phyloP scores from a whole-genome alignment of 2,113 vertebrate species.

The Hippocampus mohnikei region DNA sequence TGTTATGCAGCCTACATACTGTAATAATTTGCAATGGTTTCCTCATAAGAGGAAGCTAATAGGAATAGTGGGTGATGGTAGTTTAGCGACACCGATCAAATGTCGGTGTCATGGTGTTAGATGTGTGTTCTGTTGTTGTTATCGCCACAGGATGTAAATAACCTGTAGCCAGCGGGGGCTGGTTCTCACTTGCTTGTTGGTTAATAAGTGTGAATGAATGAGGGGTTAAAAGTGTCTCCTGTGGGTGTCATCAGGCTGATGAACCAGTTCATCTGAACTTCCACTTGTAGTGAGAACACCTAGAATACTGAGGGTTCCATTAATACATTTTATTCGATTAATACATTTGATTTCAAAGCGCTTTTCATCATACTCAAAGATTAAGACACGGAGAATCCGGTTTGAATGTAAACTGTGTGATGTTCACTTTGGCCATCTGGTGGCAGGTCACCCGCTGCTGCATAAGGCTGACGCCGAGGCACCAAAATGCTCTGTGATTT shows the following conservation, averaged over 20 bases:
- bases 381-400: neutral
- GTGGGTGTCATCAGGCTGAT: conserved; percentile 30
- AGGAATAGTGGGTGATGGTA: conserved; percentile 16
- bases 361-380: too few relatives aligned
- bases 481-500: conserved; percentile 15
- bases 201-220: conserved; percentile 56
- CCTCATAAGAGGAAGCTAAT: neutral
- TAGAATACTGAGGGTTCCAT: neutral
- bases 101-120: conserved; percentile 14
- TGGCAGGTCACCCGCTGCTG: conserved; percentile 38
- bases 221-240: conserved; percentile 25
- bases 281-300: conserved; percentile 24
- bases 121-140: conserved; percentile 25
- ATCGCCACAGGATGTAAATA: conserved; percentile 46
- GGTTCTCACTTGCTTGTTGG: conserved; percentile 49
- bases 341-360: too few relatives aligned
- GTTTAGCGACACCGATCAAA: conserved; percentile 33
- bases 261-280: conserved; percentile 12
- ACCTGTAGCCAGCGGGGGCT: conserved; percentile 33
- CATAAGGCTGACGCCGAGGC: conserved; percentile 28
- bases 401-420: conserved; percentile 38
- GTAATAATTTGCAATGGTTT: neutral
- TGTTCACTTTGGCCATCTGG: conserved; percentile 62
- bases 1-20: neutral
- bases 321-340: too few relatives aligned